A percentile compares a stretch with the other conserved stretches of the same genome.
phyloP scores from a whole-genome alignment of 2,797 vertebrate genomes.

The Adelosebastes latens region DNA sequence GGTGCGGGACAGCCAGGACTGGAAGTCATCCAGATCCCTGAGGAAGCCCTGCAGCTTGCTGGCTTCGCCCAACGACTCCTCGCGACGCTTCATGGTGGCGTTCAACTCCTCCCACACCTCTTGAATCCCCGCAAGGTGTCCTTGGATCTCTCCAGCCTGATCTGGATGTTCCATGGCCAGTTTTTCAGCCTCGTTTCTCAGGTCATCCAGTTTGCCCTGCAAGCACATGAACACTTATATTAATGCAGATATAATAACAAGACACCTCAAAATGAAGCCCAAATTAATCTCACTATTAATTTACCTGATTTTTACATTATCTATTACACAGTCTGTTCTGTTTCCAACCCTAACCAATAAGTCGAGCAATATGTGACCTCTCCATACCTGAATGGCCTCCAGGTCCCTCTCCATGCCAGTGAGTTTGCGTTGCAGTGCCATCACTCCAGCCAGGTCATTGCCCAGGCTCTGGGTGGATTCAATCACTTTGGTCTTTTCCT shows the following conservation, averaged over 20 bases:
- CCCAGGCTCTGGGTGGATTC: constrained; percentile 94
- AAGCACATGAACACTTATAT: constrained; percentile 8
- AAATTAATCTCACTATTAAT: neutral
- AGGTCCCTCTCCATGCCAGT: constrained; percentile 93
- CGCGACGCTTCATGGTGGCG: constrained; percentile 88
- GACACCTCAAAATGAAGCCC: neutral
- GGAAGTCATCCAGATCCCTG: constrained; percentile 92
- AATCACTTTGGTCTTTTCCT: constrained; percentile 95
- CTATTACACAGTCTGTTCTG: neutral
- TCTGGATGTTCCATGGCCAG: constrained; percentile 86
- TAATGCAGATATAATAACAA: neutral
- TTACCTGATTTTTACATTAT: neutral
- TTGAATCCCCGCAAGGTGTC: constrained; percentile 84
- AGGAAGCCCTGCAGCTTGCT: constrained; percentile 94
- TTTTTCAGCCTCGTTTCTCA: constrained; percentile 86
- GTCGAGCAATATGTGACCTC: neutral
- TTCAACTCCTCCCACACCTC: constrained; percentile 92
- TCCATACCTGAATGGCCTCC: constrained; percentile 90
- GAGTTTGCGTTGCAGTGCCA: constrained; percentile 94
- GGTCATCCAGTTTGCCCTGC: constrained; percentile 88
- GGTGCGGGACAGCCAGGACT: constrained; percentile 93
- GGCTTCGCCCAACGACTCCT: constrained; percentile 93
- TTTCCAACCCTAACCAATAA: neutral
- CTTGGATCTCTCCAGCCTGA: constrained; percentile 84
- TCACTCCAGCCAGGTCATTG: constrained; percentile 93